Evolutionary conservation across 2,113 vertebrate genomes (phyloP).

Genomic region (Podocnemis expansa): DNA sequence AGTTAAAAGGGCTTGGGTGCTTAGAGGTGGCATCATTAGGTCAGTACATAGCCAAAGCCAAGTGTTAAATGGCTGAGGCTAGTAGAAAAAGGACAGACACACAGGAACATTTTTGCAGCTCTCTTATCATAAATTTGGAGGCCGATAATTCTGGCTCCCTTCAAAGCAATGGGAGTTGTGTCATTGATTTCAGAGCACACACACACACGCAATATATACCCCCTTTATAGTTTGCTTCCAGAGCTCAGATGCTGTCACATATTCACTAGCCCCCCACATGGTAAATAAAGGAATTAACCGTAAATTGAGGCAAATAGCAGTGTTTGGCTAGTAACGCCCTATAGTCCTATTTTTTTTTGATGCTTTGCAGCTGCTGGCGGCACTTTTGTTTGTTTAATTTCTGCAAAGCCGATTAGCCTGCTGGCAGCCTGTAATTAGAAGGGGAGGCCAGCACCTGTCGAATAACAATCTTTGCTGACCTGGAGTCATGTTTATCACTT

Average conservation of each 20-base stretch:
- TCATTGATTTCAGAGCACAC: not conserved
- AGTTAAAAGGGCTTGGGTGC: not conserved
- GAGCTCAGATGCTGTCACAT: not conserved
- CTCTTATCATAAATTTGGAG: not conserved
- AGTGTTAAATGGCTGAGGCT: not conserved
- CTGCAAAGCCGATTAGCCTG: constrained; percentile 60
- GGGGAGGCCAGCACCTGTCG: not conserved
- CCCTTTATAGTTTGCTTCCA: not conserved
- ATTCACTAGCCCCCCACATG: too few relatives aligned
- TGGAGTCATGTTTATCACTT: not conserved
- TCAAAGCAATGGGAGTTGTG: not conserved
- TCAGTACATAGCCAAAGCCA: not conserved
- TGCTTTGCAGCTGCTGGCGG: not conserved
- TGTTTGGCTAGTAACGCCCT: accelerated
- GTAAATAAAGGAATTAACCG: not conserved
- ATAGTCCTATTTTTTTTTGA: not conserved
- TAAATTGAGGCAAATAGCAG: not conserved
- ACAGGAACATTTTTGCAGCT: not conserved
- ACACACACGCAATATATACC: not conserved
- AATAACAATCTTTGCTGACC: constrained; percentile 38
- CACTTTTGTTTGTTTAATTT: constrained; percentile 19
- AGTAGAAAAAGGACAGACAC: not conserved
- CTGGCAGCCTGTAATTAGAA: constrained; percentile 59
- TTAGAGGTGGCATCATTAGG: not conserved
- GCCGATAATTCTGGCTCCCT: not conserved